Conservation (phyloP, 2,888 invertebrate species). For the Adelognathus sp. region DNA sequence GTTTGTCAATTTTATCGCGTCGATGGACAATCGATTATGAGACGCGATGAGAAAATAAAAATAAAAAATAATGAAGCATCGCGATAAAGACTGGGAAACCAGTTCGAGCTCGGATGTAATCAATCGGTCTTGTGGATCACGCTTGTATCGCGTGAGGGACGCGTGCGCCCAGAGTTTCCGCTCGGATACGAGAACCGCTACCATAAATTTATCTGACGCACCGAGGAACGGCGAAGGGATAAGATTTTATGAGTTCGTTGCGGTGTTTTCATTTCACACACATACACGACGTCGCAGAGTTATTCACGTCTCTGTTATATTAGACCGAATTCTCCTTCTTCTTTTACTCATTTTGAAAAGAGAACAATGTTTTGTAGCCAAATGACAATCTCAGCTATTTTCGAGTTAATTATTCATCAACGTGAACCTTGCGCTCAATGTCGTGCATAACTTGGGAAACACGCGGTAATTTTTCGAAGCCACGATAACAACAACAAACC, state of each 20-base stretch:
- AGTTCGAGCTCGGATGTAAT: slow-evolving; percentile 5
- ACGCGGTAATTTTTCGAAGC: too few species aligned
- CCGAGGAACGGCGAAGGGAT: background rate
- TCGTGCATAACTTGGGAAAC: too few species aligned
- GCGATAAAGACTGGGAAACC: background rate
- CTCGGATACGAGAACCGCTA: background rate
- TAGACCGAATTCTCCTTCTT: background rate
- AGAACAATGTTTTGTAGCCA: background rate
- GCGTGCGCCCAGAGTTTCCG: slow-evolving; percentile 12
- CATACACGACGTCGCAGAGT: background rate
- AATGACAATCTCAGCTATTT: too few species aligned
- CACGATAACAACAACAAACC: too few species aligned
- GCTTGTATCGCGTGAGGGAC: background rate
- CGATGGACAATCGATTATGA: background rate
- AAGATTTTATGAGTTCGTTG: background rate
- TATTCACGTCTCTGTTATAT: background rate
- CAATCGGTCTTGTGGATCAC: background rate
- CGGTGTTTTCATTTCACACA: too few species aligned
- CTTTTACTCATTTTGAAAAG: background rate
- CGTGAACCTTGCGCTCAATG: too few species aligned
- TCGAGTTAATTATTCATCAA: too few species aligned
- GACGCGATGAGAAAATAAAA: background rate
- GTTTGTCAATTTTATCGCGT: background rate
- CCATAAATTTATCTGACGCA: background rate
- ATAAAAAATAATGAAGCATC: background rate